phyloP scores from a whole-genome alignment of 2,113 vertebrate species.

The Xerus inauris region DNA sequence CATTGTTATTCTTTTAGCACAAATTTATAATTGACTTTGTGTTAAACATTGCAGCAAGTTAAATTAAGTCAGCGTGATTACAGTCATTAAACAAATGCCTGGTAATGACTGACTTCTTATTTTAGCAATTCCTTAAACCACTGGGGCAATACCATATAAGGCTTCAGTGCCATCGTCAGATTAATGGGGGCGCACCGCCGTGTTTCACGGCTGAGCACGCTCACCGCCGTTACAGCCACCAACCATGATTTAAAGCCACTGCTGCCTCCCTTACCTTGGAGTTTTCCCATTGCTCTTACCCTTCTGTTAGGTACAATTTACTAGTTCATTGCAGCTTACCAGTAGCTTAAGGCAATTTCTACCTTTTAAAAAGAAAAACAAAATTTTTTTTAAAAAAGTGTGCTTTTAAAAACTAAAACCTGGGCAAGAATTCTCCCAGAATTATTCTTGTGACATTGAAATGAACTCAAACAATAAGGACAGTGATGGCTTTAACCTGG shows the following conservation, averaged over 20 bases:
- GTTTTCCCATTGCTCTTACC: constrained; percentile 7
- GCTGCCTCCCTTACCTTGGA: constrained; percentile 36
- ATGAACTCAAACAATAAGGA: neutral
- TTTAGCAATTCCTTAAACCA: constrained; percentile 61
- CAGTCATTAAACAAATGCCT: constrained; percentile 68
- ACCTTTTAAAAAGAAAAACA: neutral
- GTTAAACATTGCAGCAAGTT: constrained; percentile 65
- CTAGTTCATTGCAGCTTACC: neutral
- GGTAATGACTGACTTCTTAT: constrained; percentile 56
- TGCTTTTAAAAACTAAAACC: constrained; percentile 30
- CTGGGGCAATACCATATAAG: constrained; percentile 29
- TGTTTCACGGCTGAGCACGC: fast-evolving
- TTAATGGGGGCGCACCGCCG: constrained; percentile 22
- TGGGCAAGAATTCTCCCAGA: neutral
- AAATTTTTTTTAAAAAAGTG: neutral
- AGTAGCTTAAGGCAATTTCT: neutral
- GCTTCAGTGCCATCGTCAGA: neutral
- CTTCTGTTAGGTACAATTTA: constrained; percentile 20
- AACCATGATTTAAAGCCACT: neutral
- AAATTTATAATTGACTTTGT: constrained; percentile 60
- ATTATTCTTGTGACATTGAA: neutral
- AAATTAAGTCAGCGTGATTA: constrained; percentile 70
- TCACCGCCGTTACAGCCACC: neutral
- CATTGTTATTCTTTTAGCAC: constrained; percentile 62
- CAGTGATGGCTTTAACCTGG: neutral